phyloP scores from a whole-genome alignment of 2,113 vertebrate species.

The Anolis sagrei region DNA sequence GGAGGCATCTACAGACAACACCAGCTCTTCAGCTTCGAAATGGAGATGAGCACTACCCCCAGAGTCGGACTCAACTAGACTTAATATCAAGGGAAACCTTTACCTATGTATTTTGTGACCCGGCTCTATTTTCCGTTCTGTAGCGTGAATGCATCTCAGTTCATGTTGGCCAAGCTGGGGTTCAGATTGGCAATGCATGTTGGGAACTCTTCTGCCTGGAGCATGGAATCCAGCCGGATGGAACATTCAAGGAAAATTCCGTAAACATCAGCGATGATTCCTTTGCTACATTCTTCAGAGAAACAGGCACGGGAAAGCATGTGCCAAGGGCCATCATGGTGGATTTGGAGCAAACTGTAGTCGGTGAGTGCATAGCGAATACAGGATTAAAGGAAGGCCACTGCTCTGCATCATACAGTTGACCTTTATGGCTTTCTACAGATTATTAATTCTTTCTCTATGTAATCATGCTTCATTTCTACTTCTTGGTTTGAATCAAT shows the following conservation, averaged over 20 bases:
- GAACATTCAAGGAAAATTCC: constrained; percentile 59
- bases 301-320: constrained; percentile 71
- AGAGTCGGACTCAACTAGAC: too few species aligned
- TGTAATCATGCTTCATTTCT: background rate
- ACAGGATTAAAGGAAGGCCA: background rate
- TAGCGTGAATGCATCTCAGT: constrained; percentile 79
- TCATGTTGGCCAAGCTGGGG: constrained; percentile 78
- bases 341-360: constrained; percentile 76
- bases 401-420: background rate
- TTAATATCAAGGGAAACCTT: too few species aligned
- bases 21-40: too few species aligned
- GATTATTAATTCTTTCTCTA: background rate
- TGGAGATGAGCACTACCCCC: too few species aligned
- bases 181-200: constrained; percentile 78
- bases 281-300: constrained; percentile 78
- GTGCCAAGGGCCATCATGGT: constrained; percentile 77
- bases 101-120: background rate
- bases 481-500: background rate
- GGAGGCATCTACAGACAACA: too few species aligned
- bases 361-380: constrained; percentile 66
- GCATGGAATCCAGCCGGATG: constrained; percentile 76
- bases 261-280: constrained; percentile 64
- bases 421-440: background rate
- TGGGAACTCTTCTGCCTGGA: constrained; percentile 83
- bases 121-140: background rate